Percentiles rank a stretch among this genome's conserved stretches.
Evolutionary conservation across 2,113 vertebrate genomes (phyloP).

Genomic region (Neopipo cinnamomea): DNA sequence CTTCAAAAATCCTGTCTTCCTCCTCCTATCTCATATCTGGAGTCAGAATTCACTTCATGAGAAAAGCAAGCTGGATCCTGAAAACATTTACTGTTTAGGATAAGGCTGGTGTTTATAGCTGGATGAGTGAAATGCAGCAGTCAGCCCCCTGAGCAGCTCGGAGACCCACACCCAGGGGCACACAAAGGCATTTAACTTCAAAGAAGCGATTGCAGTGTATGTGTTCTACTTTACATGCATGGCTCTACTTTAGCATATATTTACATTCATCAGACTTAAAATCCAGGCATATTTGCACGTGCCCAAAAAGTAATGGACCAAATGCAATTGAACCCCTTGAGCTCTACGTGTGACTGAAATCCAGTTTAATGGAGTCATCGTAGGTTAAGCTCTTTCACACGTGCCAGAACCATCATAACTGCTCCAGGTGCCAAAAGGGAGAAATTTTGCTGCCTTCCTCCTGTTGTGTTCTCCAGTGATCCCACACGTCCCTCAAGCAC

Average conservation of each 20-base stretch:
- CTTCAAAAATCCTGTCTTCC: neutral
- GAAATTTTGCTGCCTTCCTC: neutral
- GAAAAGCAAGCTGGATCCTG: neutral
- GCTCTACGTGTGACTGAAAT: neutral
- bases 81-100: neutral
- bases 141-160: neutral
- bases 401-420: neutral
- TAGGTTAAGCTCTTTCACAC: neutral
- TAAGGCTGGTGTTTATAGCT: neutral
- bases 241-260: neutral
- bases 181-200: neutral
- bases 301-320: neutral
- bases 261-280: neutral
- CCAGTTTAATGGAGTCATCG: neutral
- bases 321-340: neutral
- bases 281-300: neutral
- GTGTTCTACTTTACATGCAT: neutral
- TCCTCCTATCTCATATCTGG: neutral
- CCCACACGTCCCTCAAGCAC: neutral
- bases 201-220: neutral
- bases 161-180: neutral
- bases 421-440: neutral
- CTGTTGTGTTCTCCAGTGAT: neutral
- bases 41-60: neutral
- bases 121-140: neutral